A percentile compares a stretch with the other conserved stretches of the same genome.
These are phyloP conservation scores for Camponotus pennsylvanicus DNA, from an alignment of 1,140 invertebrate genomes.

Conservation along the genomic window DNA sequence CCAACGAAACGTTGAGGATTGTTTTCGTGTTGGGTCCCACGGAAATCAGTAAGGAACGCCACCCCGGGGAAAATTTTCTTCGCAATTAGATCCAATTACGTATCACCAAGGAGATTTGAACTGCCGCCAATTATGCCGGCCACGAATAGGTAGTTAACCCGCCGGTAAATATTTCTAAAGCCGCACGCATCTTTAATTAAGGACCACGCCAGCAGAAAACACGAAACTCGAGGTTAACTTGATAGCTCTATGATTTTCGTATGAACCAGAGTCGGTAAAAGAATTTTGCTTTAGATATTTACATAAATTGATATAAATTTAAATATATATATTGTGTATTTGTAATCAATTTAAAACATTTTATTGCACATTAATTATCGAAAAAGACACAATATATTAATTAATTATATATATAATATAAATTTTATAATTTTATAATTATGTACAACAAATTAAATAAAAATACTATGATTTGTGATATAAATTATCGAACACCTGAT, in stretches of 20 bases:
- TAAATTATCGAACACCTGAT: slow-evolving; percentile 6
- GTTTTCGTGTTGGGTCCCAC: slow-evolving; percentile 37
- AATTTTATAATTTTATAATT: no score
- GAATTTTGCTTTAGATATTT: not conserved
- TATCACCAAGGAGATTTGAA: slow-evolving; percentile 47
- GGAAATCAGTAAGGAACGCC: slow-evolving; percentile 46
- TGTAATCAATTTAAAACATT: no score
- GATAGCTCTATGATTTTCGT: slow-evolving; percentile 60
- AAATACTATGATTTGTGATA: not conserved
- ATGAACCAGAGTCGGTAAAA: slow-evolving; percentile 24
- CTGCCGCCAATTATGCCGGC: slow-evolving; percentile 50
- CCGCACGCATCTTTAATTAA: slow-evolving; percentile 62
- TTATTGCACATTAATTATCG: not conserved
- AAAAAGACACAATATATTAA: not conserved
- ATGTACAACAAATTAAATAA: not conserved
- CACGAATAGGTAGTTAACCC: slow-evolving; percentile 54
- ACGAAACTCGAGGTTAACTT: slow-evolving; percentile 42
- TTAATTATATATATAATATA: not conserved
- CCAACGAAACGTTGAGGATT: slow-evolving; percentile 37
- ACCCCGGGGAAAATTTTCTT: slow-evolving; percentile 42
- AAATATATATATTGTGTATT: not conserved
- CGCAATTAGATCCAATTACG: slow-evolving; percentile 60
- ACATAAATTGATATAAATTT: slow-evolving; percentile 3
- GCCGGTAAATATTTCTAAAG: slow-evolving; percentile 50
- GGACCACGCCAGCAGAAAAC: slow-evolving; percentile 53